Evolutionary conservation across 2,113 vertebrate genomes (phyloP), one percentile per base, ranked within the genome.

Genomic region (Uria aalge): DNA sequence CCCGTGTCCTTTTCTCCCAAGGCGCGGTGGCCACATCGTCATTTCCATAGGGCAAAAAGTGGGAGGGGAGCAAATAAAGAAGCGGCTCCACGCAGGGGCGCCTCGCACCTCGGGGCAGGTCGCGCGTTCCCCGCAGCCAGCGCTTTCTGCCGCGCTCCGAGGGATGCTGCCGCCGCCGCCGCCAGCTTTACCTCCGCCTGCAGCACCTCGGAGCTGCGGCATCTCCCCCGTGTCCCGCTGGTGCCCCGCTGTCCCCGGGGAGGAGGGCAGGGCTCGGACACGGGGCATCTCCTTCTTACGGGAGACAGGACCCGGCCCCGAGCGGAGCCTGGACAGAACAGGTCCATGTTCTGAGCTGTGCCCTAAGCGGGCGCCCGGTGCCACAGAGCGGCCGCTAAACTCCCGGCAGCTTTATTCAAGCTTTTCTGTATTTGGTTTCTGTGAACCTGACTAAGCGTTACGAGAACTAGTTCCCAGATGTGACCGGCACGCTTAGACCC

Each of bases 291-390:
- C 30, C 66, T 68, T 23, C 55, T 52, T 26, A 6, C 0, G 4
- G 69, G 48, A 3, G 8, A 10, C 32, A 11, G 17, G 40, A 17
- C n/a, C 9, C 0, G 0, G 52, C 29, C 7, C 53, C 2, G 34
- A 38, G 27, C 3, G 40, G 73, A 88, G 56, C 50, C 74, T 9
- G 2, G 5, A 6, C 15, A 21, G 50, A n/a, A 9, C 13, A 11
- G 50, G 68, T 2, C 3, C 5, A 3, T 38, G 71, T 63, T 56
- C 32, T 0, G 1, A 20, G 27, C 3, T 15, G 23, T 11, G 78
- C 19, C 6, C 5, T 9, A 2, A 30, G 34, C 2, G 52, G 56
- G n/a, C 0, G 1, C 50, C 1, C 0, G 0, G 43, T 5, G 57
- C 66, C 72, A 18, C 47, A 16, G 38, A 43, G 10, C 18, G 18